phyloP scores from a whole-genome alignment of 2,113 vertebrate species.

The Octodon degus region DNA sequence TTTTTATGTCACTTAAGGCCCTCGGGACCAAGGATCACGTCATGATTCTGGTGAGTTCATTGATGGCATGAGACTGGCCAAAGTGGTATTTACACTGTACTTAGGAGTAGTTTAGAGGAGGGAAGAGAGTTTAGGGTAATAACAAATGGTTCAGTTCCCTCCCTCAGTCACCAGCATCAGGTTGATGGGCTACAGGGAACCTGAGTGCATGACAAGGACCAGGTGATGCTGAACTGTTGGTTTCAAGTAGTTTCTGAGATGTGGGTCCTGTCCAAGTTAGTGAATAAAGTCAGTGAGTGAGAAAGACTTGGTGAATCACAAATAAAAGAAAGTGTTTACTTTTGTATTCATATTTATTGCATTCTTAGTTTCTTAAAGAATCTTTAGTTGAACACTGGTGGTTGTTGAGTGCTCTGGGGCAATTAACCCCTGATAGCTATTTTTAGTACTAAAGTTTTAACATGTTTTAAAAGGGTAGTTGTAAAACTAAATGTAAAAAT shows the following conservation, averaged over 20 bases:
- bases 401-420: neutral
- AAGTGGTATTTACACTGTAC: neutral
- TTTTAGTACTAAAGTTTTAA: neutral
- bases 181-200: neutral
- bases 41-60: slow-evolving; percentile 87
- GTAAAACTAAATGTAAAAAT: neutral
- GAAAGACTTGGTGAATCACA: neutral
- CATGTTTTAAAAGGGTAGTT: neutral
- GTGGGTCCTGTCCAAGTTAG: neutral
- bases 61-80: neutral
- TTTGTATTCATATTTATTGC: neutral
- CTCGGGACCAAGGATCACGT: slow-evolving; percentile 89
- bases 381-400: neutral
- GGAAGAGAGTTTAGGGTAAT: neutral
- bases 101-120: neutral
- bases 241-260: neutral
- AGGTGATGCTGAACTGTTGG: neutral
- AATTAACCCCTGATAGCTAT: neutral
- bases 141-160: neutral
- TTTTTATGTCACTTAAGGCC: slow-evolving; percentile 86
- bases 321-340: neutral
- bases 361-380: neutral
- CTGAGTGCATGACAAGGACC: neutral
- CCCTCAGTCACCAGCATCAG: too few relatives aligned
- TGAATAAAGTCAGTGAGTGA: neutral